Evolutionary conservation across 2,113 vertebrate genomes (phyloP).

Genomic region (Sylvietta virens): DNA sequence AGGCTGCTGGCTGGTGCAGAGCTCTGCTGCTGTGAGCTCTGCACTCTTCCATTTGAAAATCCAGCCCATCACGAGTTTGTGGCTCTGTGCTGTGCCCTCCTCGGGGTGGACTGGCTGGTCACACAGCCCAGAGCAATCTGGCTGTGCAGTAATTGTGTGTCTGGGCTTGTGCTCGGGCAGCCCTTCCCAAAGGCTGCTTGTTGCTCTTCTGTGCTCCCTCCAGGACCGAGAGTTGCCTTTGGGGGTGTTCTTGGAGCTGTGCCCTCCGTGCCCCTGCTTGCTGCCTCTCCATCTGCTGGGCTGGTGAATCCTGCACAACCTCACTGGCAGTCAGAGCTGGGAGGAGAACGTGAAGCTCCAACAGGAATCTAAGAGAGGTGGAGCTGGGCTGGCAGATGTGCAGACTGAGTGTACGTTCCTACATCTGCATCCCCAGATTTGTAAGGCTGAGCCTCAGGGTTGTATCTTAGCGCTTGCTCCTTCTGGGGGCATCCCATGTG

Average conservation of each 20-base stretch:
- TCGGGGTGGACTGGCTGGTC: rapidly evolving
- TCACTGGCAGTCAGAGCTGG: not conserved
- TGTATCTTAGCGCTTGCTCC: not conserved
- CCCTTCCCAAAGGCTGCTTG: not conserved
- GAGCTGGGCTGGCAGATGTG: not conserved
- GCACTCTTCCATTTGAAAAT: not conserved
- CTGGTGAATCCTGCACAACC: not conserved
- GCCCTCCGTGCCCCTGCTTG: too few species aligned
- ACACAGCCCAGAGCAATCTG: rapidly evolving
- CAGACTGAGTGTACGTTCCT: rapidly evolving
- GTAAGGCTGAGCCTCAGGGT: not conserved
- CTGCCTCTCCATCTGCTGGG: not conserved
- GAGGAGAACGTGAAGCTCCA: not conserved
- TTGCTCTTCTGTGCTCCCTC: not conserved
- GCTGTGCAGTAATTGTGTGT: not conserved
- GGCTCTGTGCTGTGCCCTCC: not conserved
- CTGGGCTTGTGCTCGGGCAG: not conserved
- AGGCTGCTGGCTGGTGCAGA: not conserved
- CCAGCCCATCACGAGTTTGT: rapidly evolving
- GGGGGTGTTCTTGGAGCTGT: not conserved
- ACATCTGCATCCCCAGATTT: not conserved
- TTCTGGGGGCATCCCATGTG: not conserved
- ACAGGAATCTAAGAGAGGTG: not conserved
- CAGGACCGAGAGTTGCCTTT: not conserved
- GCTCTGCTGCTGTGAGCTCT: not conserved